Evolutionary conservation across 2,888 invertebrate species (phyloP), one percentile per base, ranked within the genome.

Genomic region (Galerucella nymphaeae): DNA sequence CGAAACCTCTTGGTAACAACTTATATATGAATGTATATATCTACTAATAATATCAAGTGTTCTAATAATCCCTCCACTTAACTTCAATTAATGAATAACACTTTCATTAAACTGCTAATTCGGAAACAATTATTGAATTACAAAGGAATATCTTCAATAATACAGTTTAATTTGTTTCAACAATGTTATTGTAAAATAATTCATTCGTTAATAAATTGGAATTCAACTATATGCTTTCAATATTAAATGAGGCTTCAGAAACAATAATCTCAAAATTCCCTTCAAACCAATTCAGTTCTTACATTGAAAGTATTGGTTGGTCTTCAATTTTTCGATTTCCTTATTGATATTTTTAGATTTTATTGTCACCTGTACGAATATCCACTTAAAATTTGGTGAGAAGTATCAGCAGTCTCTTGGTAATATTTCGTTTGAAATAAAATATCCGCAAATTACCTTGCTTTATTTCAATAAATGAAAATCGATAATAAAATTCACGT

Each of bases 11-110:
- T 50, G 16, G n/a, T 8, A 50, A 50, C 50, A 50, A 50, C 50
- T 14, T 6, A 16, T 50, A 50, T n/a, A n/a, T n/a, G n/a, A n/a
- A n/a, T 50, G 16, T 16, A 50, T 50, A 14, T 57, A 20, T 57
- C 18, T 57, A 20, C 30, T 57, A 23, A 57, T 11, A 55, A 55
- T 16, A 55, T n/a, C 18, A 55, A 16, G 18, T 55, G 30, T 23
- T 20, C 20, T 23, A 14, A 30, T 57, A 11, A 14, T 57, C 18
- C 18, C 57, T 57, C 57, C 57, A 57, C 23, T 57, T 57, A 57
- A 57, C 30, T 20, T 57, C n/a, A 57, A 57, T 57, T 57, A n/a
- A 30, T 14, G 57, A 30, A 57, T 13, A 57, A 57, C 23, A 57
- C 20, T 23, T 20, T 9, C 30, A 57, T 23, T 55, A 55, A 10